Conservation (phyloP, 2,113 vertebrate genomes). For the Desmodus rotundus region DNA sequence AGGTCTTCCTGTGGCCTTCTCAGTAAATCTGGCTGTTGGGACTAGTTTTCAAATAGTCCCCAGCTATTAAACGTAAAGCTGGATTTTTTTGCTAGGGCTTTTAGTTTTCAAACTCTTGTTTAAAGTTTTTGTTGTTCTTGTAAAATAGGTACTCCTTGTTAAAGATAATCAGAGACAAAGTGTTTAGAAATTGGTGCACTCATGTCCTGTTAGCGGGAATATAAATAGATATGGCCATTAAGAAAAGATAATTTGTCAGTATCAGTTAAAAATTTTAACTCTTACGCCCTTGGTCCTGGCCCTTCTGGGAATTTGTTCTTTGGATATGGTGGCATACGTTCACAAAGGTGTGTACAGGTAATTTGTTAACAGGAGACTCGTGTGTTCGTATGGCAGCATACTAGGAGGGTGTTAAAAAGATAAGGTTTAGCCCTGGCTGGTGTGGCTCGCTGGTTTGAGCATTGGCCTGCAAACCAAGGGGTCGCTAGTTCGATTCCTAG, state of each 20-base stretch:
- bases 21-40: not conserved
- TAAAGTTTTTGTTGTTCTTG: not conserved
- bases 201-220: not conserved
- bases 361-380: not conserved
- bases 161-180: not conserved
- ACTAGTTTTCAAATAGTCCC: not conserved
- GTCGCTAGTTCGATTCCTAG: too few relatives aligned
- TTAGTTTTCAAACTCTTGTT: not conserved
- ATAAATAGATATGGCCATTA: not conserved
- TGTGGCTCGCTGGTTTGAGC: too few relatives aligned
- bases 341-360: not conserved
- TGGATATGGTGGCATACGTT: not conserved
- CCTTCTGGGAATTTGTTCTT: not conserved
- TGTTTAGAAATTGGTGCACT: not conserved
- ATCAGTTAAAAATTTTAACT: not conserved
- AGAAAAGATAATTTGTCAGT: not conserved
- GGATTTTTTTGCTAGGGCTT: not conserved
- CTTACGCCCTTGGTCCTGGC: not conserved
- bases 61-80: not conserved
- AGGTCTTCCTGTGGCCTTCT: not conserved
- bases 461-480: too few relatives aligned
- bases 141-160: not conserved
- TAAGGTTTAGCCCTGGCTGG: not conserved
- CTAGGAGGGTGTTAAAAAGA: not conserved
- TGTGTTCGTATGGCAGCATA: not conserved